Base-by-base conservation (phyloP, 2,888 invertebrate species). In the Saturnia pavonia region DNA sequence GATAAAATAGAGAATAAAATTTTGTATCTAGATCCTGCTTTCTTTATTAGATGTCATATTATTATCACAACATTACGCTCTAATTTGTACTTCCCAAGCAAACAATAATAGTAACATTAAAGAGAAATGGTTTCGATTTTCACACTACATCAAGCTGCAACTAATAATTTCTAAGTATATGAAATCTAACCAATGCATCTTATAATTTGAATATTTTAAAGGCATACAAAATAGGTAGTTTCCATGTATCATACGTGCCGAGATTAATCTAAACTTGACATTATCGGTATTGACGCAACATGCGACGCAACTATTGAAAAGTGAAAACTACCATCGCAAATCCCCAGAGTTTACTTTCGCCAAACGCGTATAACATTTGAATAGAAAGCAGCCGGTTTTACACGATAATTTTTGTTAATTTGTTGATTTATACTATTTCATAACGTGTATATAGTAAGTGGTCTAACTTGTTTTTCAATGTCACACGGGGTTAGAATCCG, bases 361-460 rank as follows among this genome's bases (percentile, higher is more conserved):
- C 43, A 65, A 66, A 34, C 63, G 63, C 42, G 43, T 65, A 40
- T 65, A 65, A 34, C 70, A 71, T 71, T 71, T 69, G 27, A 71
- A 71, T 69, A 71, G 71, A 71, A 71, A 71, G 71, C 68, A 68
- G 65, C 14, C 63, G 65, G 63, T 65, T 67, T 54, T 65, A 51
- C 48, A 69, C 51, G 25, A 54, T 22, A 19, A 54, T 70, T 70
- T 65, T 65, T 25, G 34, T 65, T 7, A 65, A 65, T 65, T 65
- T 65, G 40, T 65, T 63, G 43, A 68, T 71, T 69, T 71, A 71
- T 51, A 25, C 57, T 63, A 51, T 71, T 63, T 51, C 48, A 34
- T 22, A 25, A 19, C 25, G 4, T 65, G 40, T 65, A 42, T 63
- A 63, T 45, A 65, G 40, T 12, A 25, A 42, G 40, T 43, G 16